Evolutionary conservation across 2,888 invertebrate species (phyloP), one percentile per base, ranked within the genome.

Genomic region (Melieria crassipennis): DNA sequence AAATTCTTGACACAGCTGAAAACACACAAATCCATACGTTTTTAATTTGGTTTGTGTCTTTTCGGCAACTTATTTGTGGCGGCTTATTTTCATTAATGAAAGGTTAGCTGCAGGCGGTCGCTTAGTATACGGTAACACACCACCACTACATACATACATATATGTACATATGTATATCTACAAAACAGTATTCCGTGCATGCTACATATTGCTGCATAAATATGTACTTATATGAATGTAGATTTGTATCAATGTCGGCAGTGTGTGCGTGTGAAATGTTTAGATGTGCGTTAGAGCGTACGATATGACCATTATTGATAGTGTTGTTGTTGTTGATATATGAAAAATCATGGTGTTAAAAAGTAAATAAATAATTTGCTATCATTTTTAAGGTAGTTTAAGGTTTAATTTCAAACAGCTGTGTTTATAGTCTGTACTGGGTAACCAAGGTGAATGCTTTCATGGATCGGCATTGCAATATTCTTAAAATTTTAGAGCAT

Each of bases 1-100:
- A n/a, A 52, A 13, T 52, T 52, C 52, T 52, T 52, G 52, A 52
- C 52, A 52, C 52, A 52, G 52, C 52, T 52, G 52, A 52, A 52
- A 52, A 7, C 5, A 52, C 4, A 52, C 6, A 4, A 11, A 7
- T n/a, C n/a, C 52, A 52, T 52, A 7, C 6, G 13, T 11, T 50
- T 11, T 7, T 50, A 50, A 10, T 11, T 50, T 10, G 9, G 50
- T 50, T 7, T 52, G 7, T 52, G 13, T 52, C 7, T 52, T 7
- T 52, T 5, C 30, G 30, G 30, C 30, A 30, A 30, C 30, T 30
- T 30, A 1, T 30, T 30, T 30, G 30, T 30, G 30, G 30, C 30
- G 30, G 30, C 30, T 50, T 50, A 50, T 2, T 52, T 52, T 52
- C 52, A 52, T 52, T 52, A 52, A 52, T 52, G 13, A 52, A 52